These are phyloP conservation scores for Meiosimyza platycephala DNA, from an alignment of 2,888 invertebrate genomes.

Conservation along the genomic window DNA sequence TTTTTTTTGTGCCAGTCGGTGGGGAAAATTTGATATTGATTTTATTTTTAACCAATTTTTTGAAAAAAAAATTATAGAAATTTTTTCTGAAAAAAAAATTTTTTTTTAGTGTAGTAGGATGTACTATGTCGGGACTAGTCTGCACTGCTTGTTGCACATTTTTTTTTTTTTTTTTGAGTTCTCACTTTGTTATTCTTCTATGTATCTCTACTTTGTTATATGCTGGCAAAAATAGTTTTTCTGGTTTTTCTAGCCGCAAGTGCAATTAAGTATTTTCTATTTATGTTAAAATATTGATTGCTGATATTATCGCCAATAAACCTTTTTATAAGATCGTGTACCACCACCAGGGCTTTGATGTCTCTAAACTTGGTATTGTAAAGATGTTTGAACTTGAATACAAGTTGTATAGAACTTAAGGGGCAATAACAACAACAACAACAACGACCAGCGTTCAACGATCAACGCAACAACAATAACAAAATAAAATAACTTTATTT, in stretches of 20 bases:
- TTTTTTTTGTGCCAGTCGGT: background rate
- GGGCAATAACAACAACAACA: background rate
- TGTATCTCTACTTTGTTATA: constrained; percentile 5
- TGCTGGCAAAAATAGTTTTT: constrained; percentile 36
- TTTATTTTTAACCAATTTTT: too few species aligned
- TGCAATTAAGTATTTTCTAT: constrained; percentile 45
- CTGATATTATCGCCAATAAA: constrained; percentile 44
- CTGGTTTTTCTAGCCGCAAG: constrained; percentile 47
- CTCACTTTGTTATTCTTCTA: constrained; percentile 27
- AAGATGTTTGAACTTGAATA: constrained; percentile 4
- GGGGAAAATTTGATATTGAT: background rate
- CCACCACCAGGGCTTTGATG: constrained; percentile 34
- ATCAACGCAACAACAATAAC: background rate
- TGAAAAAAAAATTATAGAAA: too few species aligned
- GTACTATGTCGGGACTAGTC: background rate
- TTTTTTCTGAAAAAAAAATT: too few species aligned
- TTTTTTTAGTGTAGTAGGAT: background rate
- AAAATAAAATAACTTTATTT: background rate
- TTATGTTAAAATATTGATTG: constrained; percentile 40
- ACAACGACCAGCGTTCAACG: background rate
- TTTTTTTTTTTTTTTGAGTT: constrained; percentile 18
- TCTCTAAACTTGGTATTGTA: constrained; percentile 4
- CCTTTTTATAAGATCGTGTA: constrained; percentile 55
- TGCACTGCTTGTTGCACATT: constrained; percentile 5
- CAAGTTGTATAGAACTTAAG: background rate